phyloP scores from a whole-genome alignment of 1,140 invertebrate species.

The Zaprionus camerounensis region DNA sequence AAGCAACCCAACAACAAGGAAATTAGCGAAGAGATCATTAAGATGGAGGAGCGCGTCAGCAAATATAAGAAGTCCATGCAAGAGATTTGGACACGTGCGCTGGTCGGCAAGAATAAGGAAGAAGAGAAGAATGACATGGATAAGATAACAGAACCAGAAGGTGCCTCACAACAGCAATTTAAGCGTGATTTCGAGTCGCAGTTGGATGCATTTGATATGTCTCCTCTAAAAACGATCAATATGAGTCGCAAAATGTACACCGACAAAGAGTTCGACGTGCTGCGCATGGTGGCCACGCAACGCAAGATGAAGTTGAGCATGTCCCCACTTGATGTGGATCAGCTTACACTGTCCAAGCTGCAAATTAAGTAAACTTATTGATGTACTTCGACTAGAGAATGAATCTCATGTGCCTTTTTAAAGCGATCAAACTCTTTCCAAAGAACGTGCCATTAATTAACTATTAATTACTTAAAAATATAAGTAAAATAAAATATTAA shows the following conservation, averaged over 20 bases:
- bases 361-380: constrained; percentile 18
- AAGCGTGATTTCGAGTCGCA: constrained; percentile 33
- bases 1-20: constrained; percentile 59
- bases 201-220: constrained; percentile 35
- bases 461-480: background rate
- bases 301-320: constrained; percentile 44
- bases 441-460: constrained; percentile 2
- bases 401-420: background rate
- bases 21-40: constrained; percentile 52
- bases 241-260: constrained; percentile 46
- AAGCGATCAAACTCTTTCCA: background rate
- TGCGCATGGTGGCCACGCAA: constrained; percentile 29
- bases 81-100: constrained; percentile 59
- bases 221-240: background rate
- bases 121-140: background rate
- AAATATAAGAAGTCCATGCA: constrained; percentile 52
- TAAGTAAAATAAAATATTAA: background rate
- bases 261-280: constrained; percentile 29
- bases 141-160: background rate
- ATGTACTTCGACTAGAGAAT: background rate
- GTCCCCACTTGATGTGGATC: constrained; percentile 49
- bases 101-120: constrained; percentile 11
- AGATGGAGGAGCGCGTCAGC: constrained; percentile 36
- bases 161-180: constrained; percentile 11
- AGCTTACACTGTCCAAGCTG: constrained; percentile 50